Evolutionary conservation across 1,140 invertebrate species (phyloP).

Genomic region (Schlechtendalia chinensis): DNA sequence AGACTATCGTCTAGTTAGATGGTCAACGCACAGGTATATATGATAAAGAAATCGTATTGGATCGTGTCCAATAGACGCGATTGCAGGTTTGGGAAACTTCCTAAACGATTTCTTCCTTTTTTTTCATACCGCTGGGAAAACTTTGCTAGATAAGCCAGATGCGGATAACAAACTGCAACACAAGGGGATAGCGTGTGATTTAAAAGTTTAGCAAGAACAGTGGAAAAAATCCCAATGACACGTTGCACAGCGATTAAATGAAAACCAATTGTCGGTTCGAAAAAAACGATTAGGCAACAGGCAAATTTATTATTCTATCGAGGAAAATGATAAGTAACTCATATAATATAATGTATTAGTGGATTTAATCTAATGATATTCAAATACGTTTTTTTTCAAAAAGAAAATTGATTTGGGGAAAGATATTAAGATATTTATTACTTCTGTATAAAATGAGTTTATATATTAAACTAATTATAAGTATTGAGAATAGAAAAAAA

Average conservation of each 20-base stretch:
- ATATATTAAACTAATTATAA: too few relatives aligned
- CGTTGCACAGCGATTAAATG: slow-evolving; percentile 3
- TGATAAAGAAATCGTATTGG: slow-evolving; percentile 44
- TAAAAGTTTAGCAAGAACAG: slow-evolving; percentile 4
- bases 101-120: slow-evolving; percentile 41
- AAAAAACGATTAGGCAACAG: not conserved
- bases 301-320: too few relatives aligned
- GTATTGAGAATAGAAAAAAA: too few relatives aligned
- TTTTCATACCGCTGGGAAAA: slow-evolving; percentile 29
- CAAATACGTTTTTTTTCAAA: too few relatives aligned
- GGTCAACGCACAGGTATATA: slow-evolving; percentile 44
- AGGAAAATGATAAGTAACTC: too few relatives aligned
- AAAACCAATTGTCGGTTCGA: slow-evolving; percentile 13
- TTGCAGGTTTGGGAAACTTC: slow-evolving; percentile 36
- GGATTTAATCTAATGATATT: too few relatives aligned
- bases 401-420: too few relatives aligned
- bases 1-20: slow-evolving; percentile 15
- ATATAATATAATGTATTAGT: too few relatives aligned
- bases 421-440: too few relatives aligned
- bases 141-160: slow-evolving; percentile 38
- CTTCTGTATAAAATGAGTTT: too few relatives aligned
- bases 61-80: slow-evolving; percentile 36
- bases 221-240: slow-evolving; percentile 8
- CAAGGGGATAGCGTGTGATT: slow-evolving; percentile 15
- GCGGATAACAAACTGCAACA: slow-evolving; percentile 37